phyloP scores from a whole-genome alignment of 2,797 vertebrate genomes.

The Vireo griseus region DNA sequence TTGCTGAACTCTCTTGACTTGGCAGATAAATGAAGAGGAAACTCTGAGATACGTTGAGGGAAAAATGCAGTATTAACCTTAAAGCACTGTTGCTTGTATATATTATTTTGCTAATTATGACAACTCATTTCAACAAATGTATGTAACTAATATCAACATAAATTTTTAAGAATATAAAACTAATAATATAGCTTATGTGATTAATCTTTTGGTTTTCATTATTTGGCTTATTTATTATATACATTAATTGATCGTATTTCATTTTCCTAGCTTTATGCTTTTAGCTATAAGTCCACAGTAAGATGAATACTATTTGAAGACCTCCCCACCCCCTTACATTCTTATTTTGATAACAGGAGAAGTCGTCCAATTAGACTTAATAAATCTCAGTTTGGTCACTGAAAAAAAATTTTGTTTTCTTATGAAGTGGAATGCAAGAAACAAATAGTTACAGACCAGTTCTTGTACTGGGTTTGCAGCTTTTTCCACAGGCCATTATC shows the following conservation, averaged over 20 bases:
- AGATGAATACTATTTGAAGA: background rate
- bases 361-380: background rate
- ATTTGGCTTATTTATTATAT: background rate
- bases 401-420: background rate
- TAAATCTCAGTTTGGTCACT: background rate
- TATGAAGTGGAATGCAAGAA: background rate
- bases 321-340: background rate
- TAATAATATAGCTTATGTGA: background rate
- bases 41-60: background rate
- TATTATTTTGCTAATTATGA: background rate
- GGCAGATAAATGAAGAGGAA: slow-evolving; percentile 6
- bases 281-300: background rate
- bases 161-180: background rate
- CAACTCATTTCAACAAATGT: background rate
- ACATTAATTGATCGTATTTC: background rate
- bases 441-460: background rate
- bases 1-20: background rate
- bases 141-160: background rate
- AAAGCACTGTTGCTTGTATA: background rate
- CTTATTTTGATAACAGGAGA: background rate
- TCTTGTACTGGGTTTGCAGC: background rate
- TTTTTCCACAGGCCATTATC: background rate
- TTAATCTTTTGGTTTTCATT: background rate
- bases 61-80: background rate
- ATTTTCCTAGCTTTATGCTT: background rate